A percentile compares a stretch with the other conserved stretches of the same genome.
Evolutionary conservation across 2,113 vertebrate genomes (phyloP).

Genomic region (Poecilia latipinna): DNA sequence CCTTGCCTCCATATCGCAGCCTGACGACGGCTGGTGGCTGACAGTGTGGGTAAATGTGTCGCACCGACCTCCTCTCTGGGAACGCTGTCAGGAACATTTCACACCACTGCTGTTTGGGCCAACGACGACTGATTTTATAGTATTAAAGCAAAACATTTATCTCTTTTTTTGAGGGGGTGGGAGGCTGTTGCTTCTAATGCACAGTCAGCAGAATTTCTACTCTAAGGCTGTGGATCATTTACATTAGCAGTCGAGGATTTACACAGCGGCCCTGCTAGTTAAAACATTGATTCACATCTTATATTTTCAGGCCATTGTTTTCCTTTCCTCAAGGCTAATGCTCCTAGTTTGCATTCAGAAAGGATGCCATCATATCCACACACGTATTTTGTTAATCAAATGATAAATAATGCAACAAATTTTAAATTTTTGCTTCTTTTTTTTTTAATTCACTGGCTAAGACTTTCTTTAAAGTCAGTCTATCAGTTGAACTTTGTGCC

Average conservation of each 20-base stretch:
- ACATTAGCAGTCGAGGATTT: conserved; percentile 31
- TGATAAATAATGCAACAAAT: not conserved
- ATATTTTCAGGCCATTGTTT: not conserved
- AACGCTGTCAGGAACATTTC: conserved; percentile 20
- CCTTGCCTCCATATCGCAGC: conserved; percentile 4
- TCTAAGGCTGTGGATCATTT: conserved; percentile 51
- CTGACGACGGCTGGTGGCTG: conserved; percentile 12
- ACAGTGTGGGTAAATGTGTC: conserved; percentile 7
- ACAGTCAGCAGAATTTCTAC: conserved; percentile 47
- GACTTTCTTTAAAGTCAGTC: too few relatives aligned
- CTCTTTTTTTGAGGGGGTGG: conserved; percentile 14
- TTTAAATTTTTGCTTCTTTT: not conserved
- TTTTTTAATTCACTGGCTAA: too few relatives aligned
- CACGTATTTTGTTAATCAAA: not conserved
- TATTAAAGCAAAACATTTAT: conserved; percentile 30
- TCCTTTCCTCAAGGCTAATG: not conserved
- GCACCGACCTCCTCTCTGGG: not conserved
- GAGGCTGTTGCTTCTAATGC: conserved; percentile 25
- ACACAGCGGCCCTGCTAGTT: conserved; percentile 33
- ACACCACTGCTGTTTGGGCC: not conserved
- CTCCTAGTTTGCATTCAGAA: not conserved
- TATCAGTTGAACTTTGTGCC: too few relatives aligned
- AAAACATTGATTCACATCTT: conserved; percentile 37
- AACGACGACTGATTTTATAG: conserved; percentile 23
- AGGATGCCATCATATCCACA: not conserved